phyloP scores from a whole-genome alignment of 1,140 invertebrate species.

The Drosophila orosa region DNA sequence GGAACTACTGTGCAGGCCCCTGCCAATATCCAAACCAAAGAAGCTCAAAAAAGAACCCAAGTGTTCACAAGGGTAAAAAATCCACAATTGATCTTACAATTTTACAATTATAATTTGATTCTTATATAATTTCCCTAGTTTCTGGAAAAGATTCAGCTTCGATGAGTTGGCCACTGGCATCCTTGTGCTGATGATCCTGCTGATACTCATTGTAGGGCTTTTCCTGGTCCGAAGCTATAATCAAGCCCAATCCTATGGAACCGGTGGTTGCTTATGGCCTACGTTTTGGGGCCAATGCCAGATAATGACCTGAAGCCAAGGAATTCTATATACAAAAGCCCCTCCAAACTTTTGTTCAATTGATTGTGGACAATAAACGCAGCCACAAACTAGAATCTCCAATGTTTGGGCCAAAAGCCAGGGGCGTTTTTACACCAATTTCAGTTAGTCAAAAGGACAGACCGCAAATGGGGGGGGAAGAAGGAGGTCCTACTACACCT shows the following conservation, averaged over 20 bases:
- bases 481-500: conserved; percentile 27
- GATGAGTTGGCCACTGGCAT: background rate
- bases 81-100: background rate
- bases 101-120: no score
- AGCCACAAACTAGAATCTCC: background rate
- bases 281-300: conserved; percentile 41
- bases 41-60: no score
- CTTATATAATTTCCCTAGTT: background rate
- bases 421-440: conserved; percentile 31
- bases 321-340: background rate
- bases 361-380: conserved; percentile 19
- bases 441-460: conserved; percentile 32
- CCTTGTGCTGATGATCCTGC: background rate
- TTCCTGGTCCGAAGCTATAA: conserved; percentile 42
- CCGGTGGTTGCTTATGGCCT: conserved; percentile 34
- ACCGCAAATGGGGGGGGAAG: conserved; percentile 7
- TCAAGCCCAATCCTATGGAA: conserved; percentile 28
- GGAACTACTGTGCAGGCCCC: no score
- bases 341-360: conserved; percentile 11
- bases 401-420: conserved; percentile 3
- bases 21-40: background rate
- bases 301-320: conserved; percentile 13
- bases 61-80: background rate
- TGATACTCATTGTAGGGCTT: conserved; percentile 1
- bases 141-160: background rate